These are phyloP conservation scores for Siniperca obscura DNA, from an alignment of 2,797 vertebrate genomes.

Conservation along the genomic window DNA sequence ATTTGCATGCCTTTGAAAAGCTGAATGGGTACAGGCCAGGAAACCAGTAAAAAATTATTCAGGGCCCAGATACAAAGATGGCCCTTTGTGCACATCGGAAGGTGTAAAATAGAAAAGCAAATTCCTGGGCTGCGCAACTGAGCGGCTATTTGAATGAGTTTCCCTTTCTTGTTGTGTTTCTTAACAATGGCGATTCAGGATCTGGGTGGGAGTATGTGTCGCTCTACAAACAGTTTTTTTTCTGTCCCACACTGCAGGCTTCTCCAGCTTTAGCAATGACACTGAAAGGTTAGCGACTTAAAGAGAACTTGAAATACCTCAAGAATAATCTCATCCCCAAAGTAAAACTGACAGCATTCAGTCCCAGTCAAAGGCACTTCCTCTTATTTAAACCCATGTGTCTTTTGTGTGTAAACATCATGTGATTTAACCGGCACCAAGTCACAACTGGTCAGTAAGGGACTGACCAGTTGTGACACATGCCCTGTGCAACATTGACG, in stretches of 20 bases:
- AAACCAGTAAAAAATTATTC: conserved; percentile 83
- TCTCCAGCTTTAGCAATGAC: conserved; percentile 51
- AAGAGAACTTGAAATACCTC: conserved; percentile 27
- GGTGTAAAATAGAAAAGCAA: conserved; percentile 85
- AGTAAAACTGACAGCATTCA: conserved; percentile 54
- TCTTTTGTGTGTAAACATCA: conserved; percentile 78
- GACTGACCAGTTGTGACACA: conserved; percentile 69
- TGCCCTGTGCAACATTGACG: conserved; percentile 75
- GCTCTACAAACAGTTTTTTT: conserved; percentile 71
- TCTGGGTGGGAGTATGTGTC: conserved; percentile 70
- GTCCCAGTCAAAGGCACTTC: conserved; percentile 47
- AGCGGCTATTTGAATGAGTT: conserved; percentile 82
- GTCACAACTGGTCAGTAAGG: conserved; percentile 50
- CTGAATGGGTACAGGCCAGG: conserved; percentile 81
- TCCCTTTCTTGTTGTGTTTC: conserved; percentile 78
- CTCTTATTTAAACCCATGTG: conserved; percentile 16
- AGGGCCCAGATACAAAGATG: conserved; percentile 81
- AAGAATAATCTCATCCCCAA: conserved; percentile 42
- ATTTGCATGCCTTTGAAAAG: conserved; percentile 86
- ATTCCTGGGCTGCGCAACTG: conserved; percentile 82
- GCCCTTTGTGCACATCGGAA: conserved; percentile 81
- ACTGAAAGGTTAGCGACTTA: conserved; percentile 17
- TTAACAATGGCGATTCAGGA: conserved; percentile 78
- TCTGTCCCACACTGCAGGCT: conserved; percentile 32
- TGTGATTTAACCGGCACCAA: conserved; percentile 56